Conservation (phyloP, 2,888 invertebrate genomes). For the Tortricodes alternella region DNA sequence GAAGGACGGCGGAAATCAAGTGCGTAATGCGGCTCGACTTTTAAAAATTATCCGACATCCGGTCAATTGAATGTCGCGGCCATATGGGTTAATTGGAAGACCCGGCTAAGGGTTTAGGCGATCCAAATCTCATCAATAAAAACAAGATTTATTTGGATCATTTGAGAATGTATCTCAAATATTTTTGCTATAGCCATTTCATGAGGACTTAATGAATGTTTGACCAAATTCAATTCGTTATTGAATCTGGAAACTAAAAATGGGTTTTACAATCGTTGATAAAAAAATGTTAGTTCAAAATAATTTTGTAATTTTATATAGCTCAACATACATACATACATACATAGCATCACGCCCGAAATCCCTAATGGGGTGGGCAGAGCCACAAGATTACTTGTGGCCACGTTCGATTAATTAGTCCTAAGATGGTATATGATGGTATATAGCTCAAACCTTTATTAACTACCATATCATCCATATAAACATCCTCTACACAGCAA, state of each 20-base stretch:
- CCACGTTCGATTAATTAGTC: too few relatives aligned
- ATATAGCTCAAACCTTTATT: background rate
- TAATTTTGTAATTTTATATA: too few relatives aligned
- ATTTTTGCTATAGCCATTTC: constrained; percentile 15
- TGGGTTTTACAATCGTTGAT: background rate
- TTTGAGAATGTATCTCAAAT: constrained; percentile 27
- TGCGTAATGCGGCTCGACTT: constrained; percentile 67
- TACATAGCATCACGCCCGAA: too few relatives aligned
- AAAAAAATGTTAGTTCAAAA: background rate
- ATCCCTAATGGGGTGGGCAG: too few relatives aligned
- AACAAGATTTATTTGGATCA: constrained; percentile 20
- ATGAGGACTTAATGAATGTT: constrained; percentile 19
- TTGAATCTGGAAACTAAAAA: constrained; percentile 19
- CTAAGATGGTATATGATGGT: too few relatives aligned
- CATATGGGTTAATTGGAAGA: constrained; percentile 45
- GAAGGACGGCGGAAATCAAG: constrained; percentile 67
- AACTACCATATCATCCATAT: background rate
- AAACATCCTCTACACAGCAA: background rate
- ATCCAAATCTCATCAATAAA: constrained; percentile 14
- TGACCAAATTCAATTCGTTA: constrained; percentile 24
- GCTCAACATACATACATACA: too few relatives aligned
- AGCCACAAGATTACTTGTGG: too few relatives aligned
- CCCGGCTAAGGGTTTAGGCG: constrained; percentile 21
- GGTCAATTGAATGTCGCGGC: constrained; percentile 51
- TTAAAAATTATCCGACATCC: constrained; percentile 66